phyloP scores from a whole-genome alignment of 1,140 invertebrate species.

The Arctopsyche grandis region DNA sequence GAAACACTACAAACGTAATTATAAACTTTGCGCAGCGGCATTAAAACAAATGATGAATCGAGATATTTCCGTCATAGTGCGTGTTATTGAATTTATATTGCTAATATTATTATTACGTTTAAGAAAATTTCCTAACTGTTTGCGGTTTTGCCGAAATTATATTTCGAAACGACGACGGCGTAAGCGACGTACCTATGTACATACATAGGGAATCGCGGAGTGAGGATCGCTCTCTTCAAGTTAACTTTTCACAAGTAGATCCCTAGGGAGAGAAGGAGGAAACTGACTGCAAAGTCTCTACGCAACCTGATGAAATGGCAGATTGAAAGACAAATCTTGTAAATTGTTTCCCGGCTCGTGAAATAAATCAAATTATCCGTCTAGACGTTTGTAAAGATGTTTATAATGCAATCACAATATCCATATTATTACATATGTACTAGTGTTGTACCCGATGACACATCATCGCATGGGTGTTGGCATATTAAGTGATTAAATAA shows the following conservation, averaged over 20 bases:
- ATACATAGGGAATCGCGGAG: neutral
- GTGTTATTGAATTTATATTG: no score
- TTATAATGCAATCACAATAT: no score
- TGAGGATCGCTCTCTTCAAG: neutral
- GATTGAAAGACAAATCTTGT: slow-evolving; percentile 25
- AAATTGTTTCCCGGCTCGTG: slow-evolving; percentile 7
- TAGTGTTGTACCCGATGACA: no score
- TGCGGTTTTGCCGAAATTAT: neutral
- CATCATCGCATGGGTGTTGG: no score
- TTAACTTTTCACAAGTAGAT: neutral
- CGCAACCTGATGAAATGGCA: slow-evolving; percentile 19
- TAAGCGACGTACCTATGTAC: neutral
- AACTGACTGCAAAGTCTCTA: slow-evolving; percentile 12
- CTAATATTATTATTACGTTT: no score
- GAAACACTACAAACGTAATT: slow-evolving; percentile 23
- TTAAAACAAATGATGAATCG: slow-evolving; percentile 22
- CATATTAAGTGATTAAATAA: no score
- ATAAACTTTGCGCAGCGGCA: slow-evolving; percentile 3
- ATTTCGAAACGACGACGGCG: neutral
- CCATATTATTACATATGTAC: no score
- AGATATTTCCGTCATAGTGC: neutral
- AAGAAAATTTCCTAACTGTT: no score
- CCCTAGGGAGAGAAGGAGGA: neutral
- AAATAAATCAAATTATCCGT: slow-evolving; percentile 19
- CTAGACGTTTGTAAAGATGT: no score